Conservation (phyloP, 2,888 invertebrate genomes). For the Morinoia aosen region DNA sequence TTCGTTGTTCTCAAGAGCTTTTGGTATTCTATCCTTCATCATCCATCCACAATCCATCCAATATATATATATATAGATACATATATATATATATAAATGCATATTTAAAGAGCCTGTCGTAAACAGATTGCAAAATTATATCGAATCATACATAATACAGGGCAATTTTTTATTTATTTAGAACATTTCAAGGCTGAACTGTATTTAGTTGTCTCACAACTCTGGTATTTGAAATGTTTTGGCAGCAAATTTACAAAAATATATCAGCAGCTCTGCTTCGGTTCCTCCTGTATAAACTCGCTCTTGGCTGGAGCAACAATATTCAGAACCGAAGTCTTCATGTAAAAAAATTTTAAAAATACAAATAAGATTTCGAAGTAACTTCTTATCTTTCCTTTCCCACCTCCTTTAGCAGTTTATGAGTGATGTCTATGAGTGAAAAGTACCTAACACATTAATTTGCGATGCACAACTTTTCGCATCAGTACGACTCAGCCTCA, state of each 20-base stretch:
- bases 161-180: background rate
- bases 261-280: background rate
- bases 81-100: too few species aligned
- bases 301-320: background rate
- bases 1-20: too few species aligned
- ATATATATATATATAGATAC: too few species aligned
- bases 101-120: too few species aligned
- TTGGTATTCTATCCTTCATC: too few species aligned
- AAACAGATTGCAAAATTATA: too few species aligned
- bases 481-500: too few species aligned
- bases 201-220: background rate
- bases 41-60: too few species aligned
- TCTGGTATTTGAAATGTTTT: background rate
- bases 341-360: background rate
- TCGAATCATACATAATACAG: background rate
- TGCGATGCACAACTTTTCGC: too few species aligned
- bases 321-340: background rate
- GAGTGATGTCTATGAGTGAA: too few species aligned
- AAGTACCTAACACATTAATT: too few species aligned
- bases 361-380: background rate
- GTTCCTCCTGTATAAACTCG: background rate
- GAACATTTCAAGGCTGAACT: background rate
- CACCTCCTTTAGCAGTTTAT: too few species aligned
- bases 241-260: background rate
- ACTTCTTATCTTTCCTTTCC: background rate